Base-by-base conservation (phyloP, 1,140 invertebrate species). In the Panonychus citri region DNA sequence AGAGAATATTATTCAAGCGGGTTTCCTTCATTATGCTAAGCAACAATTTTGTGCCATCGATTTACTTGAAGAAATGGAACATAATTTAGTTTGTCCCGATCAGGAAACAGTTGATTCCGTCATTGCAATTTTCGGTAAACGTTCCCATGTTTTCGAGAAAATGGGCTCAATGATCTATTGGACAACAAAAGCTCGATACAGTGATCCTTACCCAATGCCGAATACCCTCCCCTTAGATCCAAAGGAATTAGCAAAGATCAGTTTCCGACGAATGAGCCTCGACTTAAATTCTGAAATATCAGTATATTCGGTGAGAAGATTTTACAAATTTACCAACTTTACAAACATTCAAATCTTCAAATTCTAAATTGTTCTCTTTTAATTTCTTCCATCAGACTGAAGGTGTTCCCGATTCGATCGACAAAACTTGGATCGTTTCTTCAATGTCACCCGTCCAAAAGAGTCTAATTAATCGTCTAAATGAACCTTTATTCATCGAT, bases 161-260 rank as follows among this genome's bases (percentile, higher is more conserved):
- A 84, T 78, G 65, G 81, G 79, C 73, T 74, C 88, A 49, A 90
- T 96, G 82, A 79, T 87, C 74, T 99, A 97, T 66, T 99, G 94
- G 94, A 82, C 94, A 80, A 89, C 91, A 3, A 97, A 97, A 69
- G 88, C 97, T 64, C 85, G 80, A 65, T 81, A 95, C 68, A 67
- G 81, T 0, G 88, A 85, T 61, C 93, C 93, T 2, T 97, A 84
- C 79, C 77, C 79, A 1, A 66, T 93, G 42, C 85, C 90, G 1
- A 73, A 78, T 34, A 74, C 78, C 1, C 60, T 84, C 30, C 83
- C 85, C 2, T 74, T 72, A 62, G 80, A 90, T 65, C 70, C 76
- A 1, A 70, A 82, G 8, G 80, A 86, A 68, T 66, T 96, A n/a
- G 88, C 90, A 0, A 78, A 78, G 64, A 57, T 91, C 27, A 88